A percentile compares a stretch with the other conserved stretches of the same genome.
These are phyloP conservation scores for Cryptus armator DNA, from an alignment of 2,888 invertebrate species.

Conservation along the genomic window DNA sequence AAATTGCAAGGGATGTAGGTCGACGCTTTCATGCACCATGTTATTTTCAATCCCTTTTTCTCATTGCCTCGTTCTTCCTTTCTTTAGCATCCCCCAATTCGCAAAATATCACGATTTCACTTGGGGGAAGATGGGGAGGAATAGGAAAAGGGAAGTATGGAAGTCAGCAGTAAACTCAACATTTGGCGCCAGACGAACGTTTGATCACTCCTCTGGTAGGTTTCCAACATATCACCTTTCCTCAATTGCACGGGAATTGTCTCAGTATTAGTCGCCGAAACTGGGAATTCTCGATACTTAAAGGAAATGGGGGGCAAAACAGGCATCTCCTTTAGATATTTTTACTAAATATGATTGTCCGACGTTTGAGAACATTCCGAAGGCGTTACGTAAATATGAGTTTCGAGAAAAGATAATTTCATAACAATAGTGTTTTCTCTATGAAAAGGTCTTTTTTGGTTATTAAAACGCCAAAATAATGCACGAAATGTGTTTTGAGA, in stretches of 20 bases:
- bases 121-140: too few species aligned
- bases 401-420: background rate
- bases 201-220: conserved; percentile 60
- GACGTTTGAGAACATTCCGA: background rate
- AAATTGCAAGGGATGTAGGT: conserved; percentile 41
- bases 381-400: background rate
- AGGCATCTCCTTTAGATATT: background rate
- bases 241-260: conserved; percentile 28
- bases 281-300: background rate
- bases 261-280: background rate
- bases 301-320: too few species aligned
- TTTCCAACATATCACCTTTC: conserved; percentile 38
- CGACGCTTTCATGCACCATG: conserved; percentile 19
- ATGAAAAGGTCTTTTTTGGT: background rate
- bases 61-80: background rate
- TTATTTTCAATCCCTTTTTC: conserved; percentile 21
- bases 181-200: conserved; percentile 59
- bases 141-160: background rate
- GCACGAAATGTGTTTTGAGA: too few species aligned
- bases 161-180: conserved; percentile 25
- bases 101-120: conserved; percentile 22
- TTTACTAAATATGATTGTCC: background rate
- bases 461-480: too few species aligned
- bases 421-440: background rate
- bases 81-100: conserved; percentile 27